Evolutionary conservation across 2,113 vertebrate genomes (phyloP).

Genomic region (Podilymbus podiceps): DNA sequence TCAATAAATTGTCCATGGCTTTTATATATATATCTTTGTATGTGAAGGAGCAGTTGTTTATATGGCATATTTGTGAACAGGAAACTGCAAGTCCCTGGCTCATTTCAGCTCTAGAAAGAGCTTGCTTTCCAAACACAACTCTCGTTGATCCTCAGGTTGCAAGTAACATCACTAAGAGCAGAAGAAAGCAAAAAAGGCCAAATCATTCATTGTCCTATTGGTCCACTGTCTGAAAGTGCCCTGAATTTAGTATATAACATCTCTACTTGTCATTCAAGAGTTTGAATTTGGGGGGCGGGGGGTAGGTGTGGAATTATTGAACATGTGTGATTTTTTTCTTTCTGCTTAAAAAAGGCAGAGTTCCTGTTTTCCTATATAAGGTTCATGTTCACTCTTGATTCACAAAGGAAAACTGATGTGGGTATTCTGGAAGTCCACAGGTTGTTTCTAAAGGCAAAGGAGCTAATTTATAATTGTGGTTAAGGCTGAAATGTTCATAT

Average conservation of each 20-base stretch:
- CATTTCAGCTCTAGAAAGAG: neutral
- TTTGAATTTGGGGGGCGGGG: rapidly evolving
- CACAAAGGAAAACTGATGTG: neutral
- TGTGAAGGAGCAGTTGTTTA: neutral
- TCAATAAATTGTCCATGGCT: neutral
- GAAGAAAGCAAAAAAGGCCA: neutral
- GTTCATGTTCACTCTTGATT: neutral
- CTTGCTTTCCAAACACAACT: neutral
- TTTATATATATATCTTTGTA: neutral
- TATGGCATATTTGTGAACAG: neutral
- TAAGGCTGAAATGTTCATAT: neutral
- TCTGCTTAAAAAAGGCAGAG: neutral
- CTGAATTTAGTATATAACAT: neutral
- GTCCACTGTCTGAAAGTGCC: neutral
- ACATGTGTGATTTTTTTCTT: neutral
- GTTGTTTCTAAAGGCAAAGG: neutral
- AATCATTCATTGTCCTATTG: neutral
- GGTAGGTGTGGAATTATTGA: neutral
- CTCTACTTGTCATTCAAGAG: neutral
- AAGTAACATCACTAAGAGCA: neutral
- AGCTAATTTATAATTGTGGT: neutral
- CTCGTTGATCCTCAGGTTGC: neutral
- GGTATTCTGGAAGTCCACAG: neutral
- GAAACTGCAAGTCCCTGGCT: neutral
- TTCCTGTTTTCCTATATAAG: neutral